phyloP scores from a whole-genome alignment of 2,113 vertebrate genomes.

The Paracyprichromis sp. region DNA sequence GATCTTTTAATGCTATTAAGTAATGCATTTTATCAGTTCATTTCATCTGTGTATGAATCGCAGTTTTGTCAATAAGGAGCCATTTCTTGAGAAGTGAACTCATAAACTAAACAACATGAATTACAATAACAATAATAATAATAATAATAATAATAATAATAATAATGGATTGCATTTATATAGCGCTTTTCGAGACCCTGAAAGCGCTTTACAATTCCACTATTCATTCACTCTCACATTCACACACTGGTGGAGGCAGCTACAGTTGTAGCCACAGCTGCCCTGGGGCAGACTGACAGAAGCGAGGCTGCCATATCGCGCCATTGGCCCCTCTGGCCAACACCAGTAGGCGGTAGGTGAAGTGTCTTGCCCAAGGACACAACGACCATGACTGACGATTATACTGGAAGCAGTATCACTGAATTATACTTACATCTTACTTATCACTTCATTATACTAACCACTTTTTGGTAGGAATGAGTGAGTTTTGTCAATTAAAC shows the following conservation, averaged over 20 bases:
- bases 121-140: background rate
- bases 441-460: background rate
- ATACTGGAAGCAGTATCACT: background rate
- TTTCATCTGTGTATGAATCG: rapidly evolving
- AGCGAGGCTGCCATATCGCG: rapidly evolving
- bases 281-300: background rate
- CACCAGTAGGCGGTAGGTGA: rapidly evolving
- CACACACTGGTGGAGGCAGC: background rate
- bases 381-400: background rate
- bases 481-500: background rate
- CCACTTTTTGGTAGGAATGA: background rate
- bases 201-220: background rate
- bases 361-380: background rate
- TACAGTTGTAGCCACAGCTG: background rate
- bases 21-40: background rate
- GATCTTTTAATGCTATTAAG: background rate
- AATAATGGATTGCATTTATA: background rate
- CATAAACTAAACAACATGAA: background rate
- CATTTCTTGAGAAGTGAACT: background rate
- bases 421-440: background rate
- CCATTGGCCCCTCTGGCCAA: rapidly evolving
- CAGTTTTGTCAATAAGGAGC: background rate
- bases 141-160: background rate
- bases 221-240: background rate
- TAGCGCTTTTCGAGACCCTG: rapidly evolving